Base-by-base conservation (phyloP, 2,888 invertebrate species). In the Eristalinus aeneus region DNA sequence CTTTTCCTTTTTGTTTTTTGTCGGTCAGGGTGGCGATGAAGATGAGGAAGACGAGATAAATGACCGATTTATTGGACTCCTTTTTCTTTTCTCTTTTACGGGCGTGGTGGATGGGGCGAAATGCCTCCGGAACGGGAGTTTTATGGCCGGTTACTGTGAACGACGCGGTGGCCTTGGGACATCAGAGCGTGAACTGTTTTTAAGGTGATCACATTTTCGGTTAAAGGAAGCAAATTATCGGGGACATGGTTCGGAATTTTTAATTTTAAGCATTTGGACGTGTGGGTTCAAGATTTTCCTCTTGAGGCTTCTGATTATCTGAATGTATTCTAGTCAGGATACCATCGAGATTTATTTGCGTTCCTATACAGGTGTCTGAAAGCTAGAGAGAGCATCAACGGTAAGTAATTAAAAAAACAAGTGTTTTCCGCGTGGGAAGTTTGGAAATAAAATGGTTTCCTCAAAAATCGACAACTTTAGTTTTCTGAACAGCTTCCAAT, bases 61-160 rank as follows among this genome's bases (percentile, higher is more conserved):
- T 69, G 39, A 60, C 69, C 65, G n/a, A 72, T 60, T 46, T 71
- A 71, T 75, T 84, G 78, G 32, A 16, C 64, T 56, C 27, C 10
- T 73, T 53, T 23, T 46, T 60, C 36, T 63, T n/a, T 56, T 10
- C 39, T 11, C 36, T 20, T 16, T 12, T 61, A 53, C 32, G 16
- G 22, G 46, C 58, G 79, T 79, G 84, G 63, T 79, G 58, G 27
- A 54, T 84, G 73, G 54, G 71, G 85, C n/a, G n/a, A n/a, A n/a
- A 79, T 80, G 72, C 72, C 67, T 72, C 27, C 46, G 54, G 56
- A 23, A 63, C 65, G 67, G 61, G 72, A 58, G n/a, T 72, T 65
- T 65, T 34, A 72, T 80, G 20, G 27, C 5, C 39, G 71, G 56
- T 65, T 22, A 60, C 58, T 6, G 36, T 23, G 20, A 61, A 23